Base-by-base conservation (phyloP, 37 sponge, comb jelly and placozoan species). In the Hormiphora californensis region DNA sequence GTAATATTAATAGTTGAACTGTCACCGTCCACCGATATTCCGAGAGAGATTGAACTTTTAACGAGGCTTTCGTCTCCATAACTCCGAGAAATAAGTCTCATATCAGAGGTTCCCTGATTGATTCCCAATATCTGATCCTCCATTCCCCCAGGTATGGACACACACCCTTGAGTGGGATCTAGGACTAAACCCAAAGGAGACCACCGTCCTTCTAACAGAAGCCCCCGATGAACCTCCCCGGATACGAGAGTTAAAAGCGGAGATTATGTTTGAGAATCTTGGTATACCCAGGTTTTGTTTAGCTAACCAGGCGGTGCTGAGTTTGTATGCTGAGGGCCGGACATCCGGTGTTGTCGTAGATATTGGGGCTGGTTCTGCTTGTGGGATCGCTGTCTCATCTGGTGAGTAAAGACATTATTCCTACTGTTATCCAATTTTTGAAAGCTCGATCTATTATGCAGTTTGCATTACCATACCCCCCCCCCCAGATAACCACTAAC, bases 281-380 rank as follows among this genome's bases (percentile, higher is more conserved):
- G 25, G 44, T 11, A 46, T 41, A n/a, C 81, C 81, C 8, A 21
- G 38, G 46, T 73, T 73, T 46, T 73, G 46, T 28, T 3, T 73
- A 15, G 81, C 35, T 4, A 40, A 43, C 1, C 81, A 73, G 81
- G 21, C 36, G 40, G 81, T 73, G 9, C 81, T 73, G 32, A 19
- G 46, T 4, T 33, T 73, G 25, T 36, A 73, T 40, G 81, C 81
- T n/a, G 35, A 33, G 23, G 81, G 81, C 5, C 5, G 41, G 2
- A 73, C 81, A 11, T 73, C 81, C 5, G 81, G 81, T 0, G 46
- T 73, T 41, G 81, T 73, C 23, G 81, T 73, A 12, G 81, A 73
- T n/a, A 73, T 73, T 73, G 81, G 81, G 25, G 81, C 81, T 41
- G 81, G 81, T 3, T 46, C 40, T 19, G 35, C 36, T 21, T 33